A percentile compares a stretch with the other conserved stretches of the same genome.
Evolutionary conservation across 2,888 invertebrate genomes (phyloP).

Genomic region (Scotopteryx bipunctaria): DNA sequence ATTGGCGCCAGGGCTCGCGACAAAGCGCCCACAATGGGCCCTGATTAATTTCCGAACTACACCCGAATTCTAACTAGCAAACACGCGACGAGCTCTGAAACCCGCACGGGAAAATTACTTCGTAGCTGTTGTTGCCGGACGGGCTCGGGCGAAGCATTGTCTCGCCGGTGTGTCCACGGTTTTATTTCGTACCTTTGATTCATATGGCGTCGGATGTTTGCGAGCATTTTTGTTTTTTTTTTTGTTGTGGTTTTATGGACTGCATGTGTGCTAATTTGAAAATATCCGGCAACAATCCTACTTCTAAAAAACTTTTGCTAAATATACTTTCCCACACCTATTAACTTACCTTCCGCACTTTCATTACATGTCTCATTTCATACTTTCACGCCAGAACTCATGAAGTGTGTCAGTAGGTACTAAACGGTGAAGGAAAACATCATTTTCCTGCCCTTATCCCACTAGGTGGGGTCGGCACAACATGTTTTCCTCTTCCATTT

Average conservation of each 20-base stretch:
- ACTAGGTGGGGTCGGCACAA: no score
- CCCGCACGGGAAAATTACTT: constrained; percentile 66
- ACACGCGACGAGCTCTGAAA: constrained; percentile 68
- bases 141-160: constrained; percentile 44
- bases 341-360: no score
- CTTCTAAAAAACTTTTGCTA: background rate
- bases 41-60: constrained; percentile 83
- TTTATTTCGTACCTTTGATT: constrained; percentile 35
- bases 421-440: no score
- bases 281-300: background rate
- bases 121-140: constrained; percentile 54
- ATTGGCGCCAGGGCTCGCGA: constrained; percentile 76
- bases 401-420: no score
- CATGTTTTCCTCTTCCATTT: no score
- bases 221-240: constrained; percentile 22
- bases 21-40: constrained; percentile 80
- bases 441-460: no score
- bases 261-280: constrained; percentile 13
- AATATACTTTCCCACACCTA: no score
- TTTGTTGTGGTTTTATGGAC: constrained; percentile 13
- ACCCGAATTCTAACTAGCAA: constrained; percentile 81
- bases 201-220: constrained; percentile 35
- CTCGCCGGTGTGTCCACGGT: constrained; percentile 34
- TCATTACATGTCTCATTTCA: no score
- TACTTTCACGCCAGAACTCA: no score